Conservation (phyloP, 2,888 invertebrate genomes). For the Perithous albicinctus region DNA sequence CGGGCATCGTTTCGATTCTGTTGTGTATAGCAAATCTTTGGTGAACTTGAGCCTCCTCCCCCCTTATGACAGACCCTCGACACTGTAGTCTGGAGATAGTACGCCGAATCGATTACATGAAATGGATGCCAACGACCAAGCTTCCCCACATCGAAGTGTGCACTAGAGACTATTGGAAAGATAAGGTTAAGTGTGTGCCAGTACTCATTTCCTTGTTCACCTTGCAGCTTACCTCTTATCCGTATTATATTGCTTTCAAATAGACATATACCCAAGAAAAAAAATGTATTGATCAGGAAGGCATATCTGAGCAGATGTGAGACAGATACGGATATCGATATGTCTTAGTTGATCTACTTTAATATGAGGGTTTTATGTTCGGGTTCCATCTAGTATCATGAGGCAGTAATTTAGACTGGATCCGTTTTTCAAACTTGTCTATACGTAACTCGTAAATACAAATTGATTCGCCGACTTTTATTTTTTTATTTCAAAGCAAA, state of each 20-base stretch:
- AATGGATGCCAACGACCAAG: not conserved
- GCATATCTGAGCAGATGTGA: no score
- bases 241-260: not conserved
- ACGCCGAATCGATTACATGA: constrained; percentile 5
- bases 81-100: constrained; percentile 10
- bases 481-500: not conserved
- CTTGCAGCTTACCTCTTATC: not conserved
- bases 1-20: not conserved
- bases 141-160: not conserved
- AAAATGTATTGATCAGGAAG: no score
- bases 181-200: not conserved
- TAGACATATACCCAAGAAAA: no score
- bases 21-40: constrained; percentile 1
- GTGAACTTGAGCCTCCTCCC: constrained; percentile 1
- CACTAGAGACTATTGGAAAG: not conserved
- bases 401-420: not conserved
- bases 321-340: no score
- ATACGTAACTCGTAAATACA: not conserved
- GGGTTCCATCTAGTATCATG: not conserved
- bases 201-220: not conserved
- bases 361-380: no score
- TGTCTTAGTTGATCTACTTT: no score
- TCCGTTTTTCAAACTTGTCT: not conserved
- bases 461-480: no score
- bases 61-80: not conserved